Base-by-base conservation (phyloP, 2,888 invertebrate species). In the Pyrrhopygopsis socrates region DNA sequence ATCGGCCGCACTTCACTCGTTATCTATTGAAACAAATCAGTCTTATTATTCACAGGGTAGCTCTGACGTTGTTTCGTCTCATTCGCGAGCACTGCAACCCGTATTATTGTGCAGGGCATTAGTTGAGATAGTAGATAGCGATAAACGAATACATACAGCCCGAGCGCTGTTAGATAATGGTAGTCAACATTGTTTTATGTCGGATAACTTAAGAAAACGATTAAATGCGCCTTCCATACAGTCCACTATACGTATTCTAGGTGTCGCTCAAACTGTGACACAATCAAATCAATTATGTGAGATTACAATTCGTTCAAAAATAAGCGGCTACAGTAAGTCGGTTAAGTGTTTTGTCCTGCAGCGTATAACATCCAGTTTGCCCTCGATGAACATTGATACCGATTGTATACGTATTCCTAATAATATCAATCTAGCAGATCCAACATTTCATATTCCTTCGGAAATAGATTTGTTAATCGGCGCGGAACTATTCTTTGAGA, bases 361-460 rank as follows among this genome's bases (percentile, higher is more conserved):
- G 82, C 45, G 71, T 38, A 82, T 86, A 79, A 86, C 82, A 38
- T 67, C 71, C 54, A 79, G 63, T 65, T 79, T 86, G 63, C 79
- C 82, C 27, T 71, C 84, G 41, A 68, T 63, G 29, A 60, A 50
- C 65, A 82, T 80, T 22, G 60, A 83, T 71, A 45, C 41, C 18
- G 45, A 76, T 65, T 54, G 24, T 50, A 77, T 87, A 73, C 80
- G 76, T 38, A 83, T 87, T 30, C 78, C 78, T 0, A 15, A 79
- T n/a, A 77, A 88, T 58, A 81, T 87, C 18, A 29, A 65, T 30
- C 63, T 89, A 2, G 88, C 91, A 15, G 91, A 91, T 81, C 88
- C 91, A 1, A 70, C 76, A 15, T 90, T 80, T 78, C 63, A 80
- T 73, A 60, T 45, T 71, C 45, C 83, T 29, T 74, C 71, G 15